A percentile compares a stretch with the other conserved stretches of the same genome.
Evolutionary conservation across 2,888 invertebrate genomes (phyloP).

Genomic region (Anoncus sp.): DNA sequence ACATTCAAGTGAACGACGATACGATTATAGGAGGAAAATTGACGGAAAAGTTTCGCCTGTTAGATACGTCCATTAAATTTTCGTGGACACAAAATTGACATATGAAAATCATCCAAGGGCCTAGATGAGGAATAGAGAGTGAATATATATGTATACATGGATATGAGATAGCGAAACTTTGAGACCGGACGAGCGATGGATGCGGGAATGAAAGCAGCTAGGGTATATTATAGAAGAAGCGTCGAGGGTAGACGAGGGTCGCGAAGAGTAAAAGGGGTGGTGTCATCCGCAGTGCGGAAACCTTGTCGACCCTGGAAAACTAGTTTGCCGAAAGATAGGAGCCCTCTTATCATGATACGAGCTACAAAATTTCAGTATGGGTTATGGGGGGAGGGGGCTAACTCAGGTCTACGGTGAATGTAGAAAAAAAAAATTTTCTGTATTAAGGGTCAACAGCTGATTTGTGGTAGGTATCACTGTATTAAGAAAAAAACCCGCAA

Average conservation of each 20-base stretch:
- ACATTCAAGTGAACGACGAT: not conserved
- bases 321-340: slow-evolving; percentile 41
- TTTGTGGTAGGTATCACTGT: not conserved
- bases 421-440: not conserved
- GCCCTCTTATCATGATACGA: slow-evolving; percentile 42
- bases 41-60: not conserved
- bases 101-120: not conserved
- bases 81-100: not conserved
- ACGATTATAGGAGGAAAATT: too few relatives aligned
- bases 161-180: slow-evolving; percentile 17
- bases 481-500: not conserved
- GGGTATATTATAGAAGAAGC: slow-evolving; percentile 45
- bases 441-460: slow-evolving; percentile 24
- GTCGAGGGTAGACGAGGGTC: slow-evolving; percentile 49
- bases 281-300: slow-evolving; percentile 57
- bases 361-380: slow-evolving; percentile 24
- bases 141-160: not conserved
- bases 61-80: not conserved
- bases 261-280: slow-evolving; percentile 32
- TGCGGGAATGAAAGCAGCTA: slow-evolving; percentile 30
- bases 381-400: not conserved
- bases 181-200: slow-evolving; percentile 25
- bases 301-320: slow-evolving; percentile 44
- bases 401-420: slow-evolving; percentile 3
- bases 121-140: not conserved